Evolutionary conservation across 2,888 invertebrate species (phyloP).

Genomic region (Caenorhabditis afra): DNA sequence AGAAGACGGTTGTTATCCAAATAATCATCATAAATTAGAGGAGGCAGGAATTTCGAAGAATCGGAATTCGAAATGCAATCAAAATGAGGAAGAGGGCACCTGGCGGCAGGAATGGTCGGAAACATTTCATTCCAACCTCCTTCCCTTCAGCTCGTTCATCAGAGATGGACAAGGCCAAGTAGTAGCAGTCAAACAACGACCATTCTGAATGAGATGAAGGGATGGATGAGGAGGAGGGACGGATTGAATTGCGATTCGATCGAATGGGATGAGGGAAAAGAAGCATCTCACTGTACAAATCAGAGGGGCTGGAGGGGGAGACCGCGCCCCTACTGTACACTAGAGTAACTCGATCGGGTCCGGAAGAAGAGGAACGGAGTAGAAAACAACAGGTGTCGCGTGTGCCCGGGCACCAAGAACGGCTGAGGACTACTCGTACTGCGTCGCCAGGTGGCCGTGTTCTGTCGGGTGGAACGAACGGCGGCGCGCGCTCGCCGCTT

Average conservation of each 20-base stretch:
- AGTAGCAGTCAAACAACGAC: constrained; percentile 7
- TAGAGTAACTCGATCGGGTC: neutral
- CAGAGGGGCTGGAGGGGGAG: no score
- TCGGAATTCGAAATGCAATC: neutral
- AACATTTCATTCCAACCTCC: no score
- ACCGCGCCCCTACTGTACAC: no score
- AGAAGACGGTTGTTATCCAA: constrained; percentile 29
- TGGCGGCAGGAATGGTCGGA: constrained; percentile 24
- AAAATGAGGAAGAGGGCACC: constrained; percentile 5
- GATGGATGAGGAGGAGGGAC: constrained; percentile 29
- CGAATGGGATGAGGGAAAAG: constrained; percentile 23
- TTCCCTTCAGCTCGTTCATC: constrained; percentile 23
- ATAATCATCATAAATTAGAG: constrained; percentile 53
- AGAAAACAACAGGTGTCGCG: no score
- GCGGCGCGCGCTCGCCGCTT: no score
- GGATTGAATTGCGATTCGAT: constrained; percentile 8
- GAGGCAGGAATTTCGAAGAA: neutral
- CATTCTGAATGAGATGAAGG: constrained; percentile 8
- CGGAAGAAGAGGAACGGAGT: no score
- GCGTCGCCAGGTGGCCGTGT: no score
- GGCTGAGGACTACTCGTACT: neutral
- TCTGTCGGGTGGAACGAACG: no score
- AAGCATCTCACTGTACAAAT: neutral
- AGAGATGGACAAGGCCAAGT: constrained; percentile 28
- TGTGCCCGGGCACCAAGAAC: constrained; percentile 9